Percentiles rank a stretch among this genome's conserved stretches.
These are phyloP conservation scores for Acanthisitta chloris DNA, from an alignment of 2,113 vertebrate genomes.

Conservation along the genomic window DNA sequence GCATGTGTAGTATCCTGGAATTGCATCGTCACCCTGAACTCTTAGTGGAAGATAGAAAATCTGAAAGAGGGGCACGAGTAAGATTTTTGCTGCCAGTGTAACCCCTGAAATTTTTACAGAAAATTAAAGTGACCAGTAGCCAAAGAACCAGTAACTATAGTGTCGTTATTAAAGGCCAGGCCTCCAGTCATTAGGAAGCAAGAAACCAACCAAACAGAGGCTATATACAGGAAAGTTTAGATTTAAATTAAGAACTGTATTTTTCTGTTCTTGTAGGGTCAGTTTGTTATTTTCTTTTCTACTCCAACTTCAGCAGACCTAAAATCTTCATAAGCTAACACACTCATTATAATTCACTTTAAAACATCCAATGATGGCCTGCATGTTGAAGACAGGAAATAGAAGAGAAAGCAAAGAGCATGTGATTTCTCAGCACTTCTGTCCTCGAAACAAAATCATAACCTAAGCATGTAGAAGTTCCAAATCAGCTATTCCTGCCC, in stretches of 20 bases:
- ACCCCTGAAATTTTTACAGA: neutral
- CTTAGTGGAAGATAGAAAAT: neutral
- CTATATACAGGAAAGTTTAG: neutral
- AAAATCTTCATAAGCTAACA: slow-evolving; percentile 5
- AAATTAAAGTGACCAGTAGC: neutral
- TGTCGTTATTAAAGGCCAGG: neutral
- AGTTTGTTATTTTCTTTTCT: neutral
- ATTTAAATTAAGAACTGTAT: neutral
- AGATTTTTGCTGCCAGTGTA: neutral
- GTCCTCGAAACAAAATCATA: slow-evolving; percentile 10
- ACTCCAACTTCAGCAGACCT: neutral
- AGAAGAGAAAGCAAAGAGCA: neutral
- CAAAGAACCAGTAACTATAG: neutral
- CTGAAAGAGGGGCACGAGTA: neutral
- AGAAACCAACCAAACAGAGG: neutral
- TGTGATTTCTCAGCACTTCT: slow-evolving; percentile 1
- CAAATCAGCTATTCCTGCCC: neutral
- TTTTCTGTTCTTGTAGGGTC: neutral
- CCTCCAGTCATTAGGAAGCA: neutral
- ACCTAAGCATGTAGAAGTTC: neutral
- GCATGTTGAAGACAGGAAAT: slow-evolving; percentile 5
- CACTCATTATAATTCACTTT: slow-evolving; percentile 17
- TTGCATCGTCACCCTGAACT: neutral
- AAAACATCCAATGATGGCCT: neutral
- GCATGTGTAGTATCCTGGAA: neutral